Evolutionary conservation across 2,797 vertebrate species (phyloP).

Genomic region (Acanthiza pusilla): DNA sequence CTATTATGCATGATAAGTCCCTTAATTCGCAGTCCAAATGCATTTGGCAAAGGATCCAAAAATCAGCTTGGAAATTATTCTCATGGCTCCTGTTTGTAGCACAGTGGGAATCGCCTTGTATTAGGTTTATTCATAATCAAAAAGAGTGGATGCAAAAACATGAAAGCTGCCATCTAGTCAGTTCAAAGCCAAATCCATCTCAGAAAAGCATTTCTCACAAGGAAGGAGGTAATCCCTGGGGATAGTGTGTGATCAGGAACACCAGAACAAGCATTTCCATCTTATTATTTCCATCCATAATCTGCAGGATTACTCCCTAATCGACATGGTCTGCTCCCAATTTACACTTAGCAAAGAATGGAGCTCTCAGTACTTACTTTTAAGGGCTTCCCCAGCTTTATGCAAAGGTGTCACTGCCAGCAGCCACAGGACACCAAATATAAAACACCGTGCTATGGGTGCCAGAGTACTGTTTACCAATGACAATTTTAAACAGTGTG

Average conservation of each 20-base stretch:
- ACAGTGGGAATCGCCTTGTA: neutral
- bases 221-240: neutral
- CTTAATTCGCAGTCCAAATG: neutral
- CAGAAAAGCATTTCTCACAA: neutral
- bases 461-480: neutral
- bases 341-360: neutral
- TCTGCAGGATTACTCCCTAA: neutral
- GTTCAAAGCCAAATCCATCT: neutral
- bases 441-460: neutral
- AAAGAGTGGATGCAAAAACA: neutral
- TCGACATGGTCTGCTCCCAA: neutral
- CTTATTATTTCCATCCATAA: neutral
- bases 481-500: neutral
- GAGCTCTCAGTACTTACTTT: neutral
- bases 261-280: neutral
- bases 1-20: neutral
- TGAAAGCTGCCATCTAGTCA: neutral
- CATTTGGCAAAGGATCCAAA: neutral
- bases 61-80: neutral
- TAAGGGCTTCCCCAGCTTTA: neutral
- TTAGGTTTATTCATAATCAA: neutral
- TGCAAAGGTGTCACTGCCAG: neutral
- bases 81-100: neutral
- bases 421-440: neutral
- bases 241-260: neutral